phyloP scores from a whole-genome alignment of 2,113 vertebrate species.

The Cyanocitta stelleri region DNA sequence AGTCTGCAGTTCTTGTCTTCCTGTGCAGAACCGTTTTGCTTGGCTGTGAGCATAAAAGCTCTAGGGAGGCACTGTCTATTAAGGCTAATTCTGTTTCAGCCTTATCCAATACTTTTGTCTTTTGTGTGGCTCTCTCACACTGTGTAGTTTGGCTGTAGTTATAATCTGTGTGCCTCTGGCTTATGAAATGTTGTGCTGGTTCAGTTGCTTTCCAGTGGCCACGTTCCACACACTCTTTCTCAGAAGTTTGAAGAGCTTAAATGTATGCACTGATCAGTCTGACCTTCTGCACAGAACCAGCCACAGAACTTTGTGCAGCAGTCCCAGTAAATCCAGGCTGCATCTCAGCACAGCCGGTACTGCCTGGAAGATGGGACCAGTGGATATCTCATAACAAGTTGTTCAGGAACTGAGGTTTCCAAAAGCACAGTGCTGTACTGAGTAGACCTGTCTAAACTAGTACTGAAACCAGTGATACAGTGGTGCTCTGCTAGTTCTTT shows the following conservation, averaged over 20 bases:
- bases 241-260: background rate
- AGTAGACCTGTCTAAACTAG: background rate
- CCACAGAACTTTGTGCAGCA: background rate
- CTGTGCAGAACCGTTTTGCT: constrained; percentile 37
- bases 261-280: background rate
- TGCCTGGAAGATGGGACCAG: background rate
- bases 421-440: background rate
- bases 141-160: constrained; percentile 40
- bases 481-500: background rate
- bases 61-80: constrained; percentile 41
- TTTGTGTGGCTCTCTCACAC: constrained; percentile 27
- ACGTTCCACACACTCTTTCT: background rate
- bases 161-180: background rate
- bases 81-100: constrained; percentile 43
- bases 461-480: background rate
- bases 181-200: background rate
- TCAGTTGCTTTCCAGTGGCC: background rate
- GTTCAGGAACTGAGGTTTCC: background rate
- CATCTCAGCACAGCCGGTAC: background rate
- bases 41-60: constrained; percentile 39
- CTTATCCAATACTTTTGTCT: constrained; percentile 24
- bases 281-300: background rate
- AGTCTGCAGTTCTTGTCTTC: constrained; percentile 58
- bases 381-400: background rate
- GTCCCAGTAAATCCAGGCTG: background rate